Base-by-base conservation (phyloP, 2,113 vertebrate genomes). In the Lepus timidus region DNA sequence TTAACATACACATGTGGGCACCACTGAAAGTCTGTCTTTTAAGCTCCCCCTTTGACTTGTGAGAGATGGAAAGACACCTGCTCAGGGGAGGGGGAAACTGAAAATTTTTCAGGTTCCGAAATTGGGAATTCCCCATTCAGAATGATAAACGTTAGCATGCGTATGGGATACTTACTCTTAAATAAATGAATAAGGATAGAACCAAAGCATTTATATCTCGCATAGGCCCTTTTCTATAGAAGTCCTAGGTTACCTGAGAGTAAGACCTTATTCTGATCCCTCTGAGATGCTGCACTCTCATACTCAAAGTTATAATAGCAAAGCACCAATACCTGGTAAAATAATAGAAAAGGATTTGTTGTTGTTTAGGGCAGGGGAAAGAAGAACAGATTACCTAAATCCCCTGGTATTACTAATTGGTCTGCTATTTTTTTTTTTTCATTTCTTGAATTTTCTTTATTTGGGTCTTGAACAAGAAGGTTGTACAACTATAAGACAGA, bases 31-130 rank as follows among this genome's bases (percentile, higher is more conserved):
- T 62, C 67, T 87, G 58, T 79, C 91, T 95, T 98, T 96, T 96
- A 95, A 91, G 92, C 85, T 95, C 92, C 89, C 75, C 84, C 90
- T 96, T 97, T 97, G 90, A 90, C 95, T 96, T 97, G 94, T 96
- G 90, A 97, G 86, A 78, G 84, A 95, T 97, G 91, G 92, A 97
- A 96, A 27, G 84, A 75, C 71, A 90, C 92, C 96, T 98, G 95
- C 88, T 75, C 70, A 71, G 90, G 95, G 80, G 87, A 58, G 22
- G 27, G 44, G 81, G 25, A 67, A 81, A 68, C 36, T 96, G 90
- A 95, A 93, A 96, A 44, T 92, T 78, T 97, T 85, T 88, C 89
- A 97, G 95, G 90, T 97, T 98, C 91, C 97, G 83, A 94, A 96
- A 96, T 89, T 91, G 87, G 92, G 93, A 97, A 91, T 93, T 95